phyloP scores from a whole-genome alignment of 2,113 vertebrate genomes.

The Dendrocopos noguchii region DNA sequence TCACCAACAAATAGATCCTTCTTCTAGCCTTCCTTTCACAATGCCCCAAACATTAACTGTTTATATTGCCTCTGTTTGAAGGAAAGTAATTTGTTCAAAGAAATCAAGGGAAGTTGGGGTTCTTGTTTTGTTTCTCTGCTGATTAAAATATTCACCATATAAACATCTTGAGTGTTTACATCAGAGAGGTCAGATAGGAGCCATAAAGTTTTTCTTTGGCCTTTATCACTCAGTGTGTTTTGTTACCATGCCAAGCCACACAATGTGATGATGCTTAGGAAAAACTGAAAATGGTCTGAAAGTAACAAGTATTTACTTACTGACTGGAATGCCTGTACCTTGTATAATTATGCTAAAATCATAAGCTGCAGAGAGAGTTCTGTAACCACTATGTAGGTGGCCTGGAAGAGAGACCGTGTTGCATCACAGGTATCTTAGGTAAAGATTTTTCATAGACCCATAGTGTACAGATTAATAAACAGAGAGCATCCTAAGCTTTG shows the following conservation, averaged over 20 bases:
- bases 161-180: conserved; percentile 27
- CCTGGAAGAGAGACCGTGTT: neutral
- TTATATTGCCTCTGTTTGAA: neutral
- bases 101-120: conserved; percentile 8
- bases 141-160: neutral
- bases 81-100: conserved; percentile 1
- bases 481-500: neutral
- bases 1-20: conserved; percentile 40
- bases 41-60: neutral
- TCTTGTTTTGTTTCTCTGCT: conserved; percentile 8
- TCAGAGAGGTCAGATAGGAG: neutral
- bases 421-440: neutral
- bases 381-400: neutral
- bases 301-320: neutral
- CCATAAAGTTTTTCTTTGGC: neutral
- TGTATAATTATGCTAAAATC: neutral
- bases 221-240: conserved; percentile 7
- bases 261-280: neutral
- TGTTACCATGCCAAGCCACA: neutral
- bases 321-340: neutral
- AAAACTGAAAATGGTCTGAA: neutral
- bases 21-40: conserved; percentile 28
- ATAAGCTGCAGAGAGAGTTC: neutral
- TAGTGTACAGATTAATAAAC: neutral
- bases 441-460: neutral